Evolutionary conservation across 2,113 vertebrate species (phyloP), one percentile per base, ranked within the genome.

Genomic region (Coptodon bakossiorum): DNA sequence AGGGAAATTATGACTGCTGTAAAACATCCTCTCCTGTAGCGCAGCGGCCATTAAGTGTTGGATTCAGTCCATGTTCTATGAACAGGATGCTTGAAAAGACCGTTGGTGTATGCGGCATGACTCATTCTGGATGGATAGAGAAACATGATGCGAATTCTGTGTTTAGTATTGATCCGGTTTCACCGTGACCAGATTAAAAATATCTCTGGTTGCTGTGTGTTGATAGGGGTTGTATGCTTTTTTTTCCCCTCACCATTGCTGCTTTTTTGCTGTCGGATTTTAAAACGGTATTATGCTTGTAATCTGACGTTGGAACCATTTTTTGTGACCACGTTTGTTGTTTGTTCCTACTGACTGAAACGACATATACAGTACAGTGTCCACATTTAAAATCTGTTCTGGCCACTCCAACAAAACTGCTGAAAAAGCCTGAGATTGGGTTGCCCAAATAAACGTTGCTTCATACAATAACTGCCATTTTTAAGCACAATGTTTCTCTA

Each of bases 131-230:
- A 73, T 29, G 12, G 31, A n/a, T 9, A 22, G 29, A 84, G 53
- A 54, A 89, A 81, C 54, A 86, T 68, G 81, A 85, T 3, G 40
- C 3, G 12, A 82, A 31, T 40, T 81, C 45, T 45, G 61, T 78
- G 53, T 66, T 84, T 34, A 36, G 43, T 81, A 92, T 92, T 36
- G 89, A 92, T 89, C 76, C 4, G 38, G 12, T 86, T 52, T 57
- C 81, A 79, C 40, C 78, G 50, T 84, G 86, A 83, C 61, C 12
- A 22, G 56, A 91, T 89, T 86, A 73, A 84, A 87, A 90, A 89
- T 83, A 88, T 66, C 2, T 24, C 22, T 48, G 53, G n/a, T 40
- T 88, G 57, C 17, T 34, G 6, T 73, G 76, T 45, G 34, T 17
- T 71, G 52, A 36, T 10, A 66, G 6, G 9, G 10, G 56, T 57